phyloP scores from a whole-genome alignment of 2,888 invertebrate species.

The Congeria kusceri region DNA sequence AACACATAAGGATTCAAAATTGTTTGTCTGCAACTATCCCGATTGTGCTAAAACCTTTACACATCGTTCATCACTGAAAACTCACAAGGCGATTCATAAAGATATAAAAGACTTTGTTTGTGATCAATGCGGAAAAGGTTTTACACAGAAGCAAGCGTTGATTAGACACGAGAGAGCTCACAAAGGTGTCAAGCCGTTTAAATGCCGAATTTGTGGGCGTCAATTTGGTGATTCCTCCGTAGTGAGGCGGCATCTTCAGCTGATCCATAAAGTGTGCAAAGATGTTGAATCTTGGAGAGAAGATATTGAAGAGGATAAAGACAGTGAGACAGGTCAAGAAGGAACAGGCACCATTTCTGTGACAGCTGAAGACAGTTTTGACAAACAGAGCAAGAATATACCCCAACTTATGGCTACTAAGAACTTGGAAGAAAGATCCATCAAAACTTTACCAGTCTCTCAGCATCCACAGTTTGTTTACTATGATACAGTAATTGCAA shows the following conservation, averaged over 20 bases:
- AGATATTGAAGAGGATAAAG: conserved; percentile 58
- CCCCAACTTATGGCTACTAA: no score
- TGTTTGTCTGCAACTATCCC: conserved; percentile 81
- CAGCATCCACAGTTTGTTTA: no score
- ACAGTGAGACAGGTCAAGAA: no score
- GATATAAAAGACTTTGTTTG: conserved; percentile 84
- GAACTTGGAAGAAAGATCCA: no score
- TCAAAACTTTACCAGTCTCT: no score
- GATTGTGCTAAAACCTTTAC: conserved; percentile 83
- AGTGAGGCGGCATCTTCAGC: conserved; percentile 74
- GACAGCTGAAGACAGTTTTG: no score
- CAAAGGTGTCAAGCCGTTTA: conserved; percentile 84
- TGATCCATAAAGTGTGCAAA: conserved; percentile 77
- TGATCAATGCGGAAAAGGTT: conserved; percentile 84
- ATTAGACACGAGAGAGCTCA: conserved; percentile 85
- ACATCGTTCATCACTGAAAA: conserved; percentile 84
- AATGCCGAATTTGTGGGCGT: conserved; percentile 84
- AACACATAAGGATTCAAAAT: conserved; percentile 80
- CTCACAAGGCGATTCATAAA: conserved; percentile 85
- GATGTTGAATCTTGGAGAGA: conserved; percentile 74
- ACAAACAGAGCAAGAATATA: no score
- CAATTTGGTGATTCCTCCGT: conserved; percentile 81
- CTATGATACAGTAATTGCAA: no score
- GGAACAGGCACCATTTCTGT: no score
- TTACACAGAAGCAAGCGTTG: conserved; percentile 85